Conservation (phyloP, 2,113 vertebrate genomes). For the Brachionichthys hirsutus region DNA sequence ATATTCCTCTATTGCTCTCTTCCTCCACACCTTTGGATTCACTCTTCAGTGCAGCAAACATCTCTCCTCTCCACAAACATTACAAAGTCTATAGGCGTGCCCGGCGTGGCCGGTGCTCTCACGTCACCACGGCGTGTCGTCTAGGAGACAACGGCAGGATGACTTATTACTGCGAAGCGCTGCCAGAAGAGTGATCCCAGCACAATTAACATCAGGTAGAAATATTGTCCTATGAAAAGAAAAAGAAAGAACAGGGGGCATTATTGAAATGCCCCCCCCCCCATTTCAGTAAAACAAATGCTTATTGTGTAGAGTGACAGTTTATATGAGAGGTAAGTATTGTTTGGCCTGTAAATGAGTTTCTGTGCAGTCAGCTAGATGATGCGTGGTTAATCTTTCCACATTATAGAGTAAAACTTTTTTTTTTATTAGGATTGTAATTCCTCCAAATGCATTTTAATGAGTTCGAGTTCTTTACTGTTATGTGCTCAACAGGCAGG, state of each 20-base stretch:
- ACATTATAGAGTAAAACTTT: background rate
- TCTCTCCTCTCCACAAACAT: constrained; percentile 83
- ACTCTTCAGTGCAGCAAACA: constrained; percentile 81
- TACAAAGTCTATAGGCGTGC: constrained; percentile 87
- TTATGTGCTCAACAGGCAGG: background rate
- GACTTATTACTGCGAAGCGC: constrained; percentile 88
- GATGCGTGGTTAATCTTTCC: background rate
- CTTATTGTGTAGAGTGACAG: too few species aligned
- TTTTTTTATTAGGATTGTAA: background rate
- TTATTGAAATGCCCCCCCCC: background rate
- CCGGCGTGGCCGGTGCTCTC: constrained; percentile 80
- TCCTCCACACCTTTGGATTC: constrained; percentile 24
- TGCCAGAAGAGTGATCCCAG: constrained; percentile 85
- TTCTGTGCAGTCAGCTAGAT: background rate
- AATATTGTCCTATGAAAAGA: background rate
- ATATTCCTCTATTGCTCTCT: constrained; percentile 13
- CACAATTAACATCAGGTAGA: constrained; percentile 79
- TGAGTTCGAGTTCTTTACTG: background rate
- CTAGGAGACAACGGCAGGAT: constrained; percentile 87
- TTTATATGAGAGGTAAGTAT: background rate
- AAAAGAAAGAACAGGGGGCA: too few species aligned
- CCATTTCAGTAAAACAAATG: too few species aligned
- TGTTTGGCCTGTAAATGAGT: background rate
- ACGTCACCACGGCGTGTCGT: constrained; percentile 85
- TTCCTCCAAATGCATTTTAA: background rate